Conservation (phyloP, 2,113 vertebrate species). For the Tetrax tetrax region DNA sequence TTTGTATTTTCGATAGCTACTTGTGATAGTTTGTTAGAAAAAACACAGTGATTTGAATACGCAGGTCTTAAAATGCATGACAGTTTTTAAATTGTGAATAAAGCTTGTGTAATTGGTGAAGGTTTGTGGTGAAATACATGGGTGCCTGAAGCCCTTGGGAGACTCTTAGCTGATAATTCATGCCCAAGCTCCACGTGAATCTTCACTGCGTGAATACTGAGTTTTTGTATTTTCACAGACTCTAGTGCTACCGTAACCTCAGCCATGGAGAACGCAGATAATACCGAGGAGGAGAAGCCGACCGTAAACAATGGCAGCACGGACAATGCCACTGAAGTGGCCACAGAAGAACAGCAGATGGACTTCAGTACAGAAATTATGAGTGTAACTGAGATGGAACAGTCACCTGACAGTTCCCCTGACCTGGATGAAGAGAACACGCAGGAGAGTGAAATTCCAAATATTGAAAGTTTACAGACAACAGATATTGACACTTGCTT, state of each 20-base stretch:
- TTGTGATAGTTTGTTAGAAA: neutral
- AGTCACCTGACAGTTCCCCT: slow-evolving; percentile 82
- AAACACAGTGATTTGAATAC: fast-evolving
- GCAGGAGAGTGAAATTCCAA: slow-evolving; percentile 78
- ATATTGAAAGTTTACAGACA: slow-evolving; percentile 63
- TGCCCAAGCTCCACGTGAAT: neutral
- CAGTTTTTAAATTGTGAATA: fast-evolving
- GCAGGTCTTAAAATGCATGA: fast-evolving
- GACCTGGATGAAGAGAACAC: slow-evolving; percentile 80
- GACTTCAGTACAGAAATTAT: slow-evolving; percentile 81
- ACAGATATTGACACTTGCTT: slow-evolving; percentile 76
- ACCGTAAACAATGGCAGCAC: slow-evolving; percentile 41
- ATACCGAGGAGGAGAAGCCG: slow-evolving; percentile 62
- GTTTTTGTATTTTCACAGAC: slow-evolving; percentile 39
- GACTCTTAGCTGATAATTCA: neutral
- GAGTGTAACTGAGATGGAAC: slow-evolving; percentile 83
- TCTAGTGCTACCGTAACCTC: neutral
- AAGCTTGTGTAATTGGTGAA: fast-evolving
- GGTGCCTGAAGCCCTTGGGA: neutral
- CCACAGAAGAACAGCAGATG: slow-evolving; percentile 56
- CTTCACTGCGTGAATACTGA: neutral
- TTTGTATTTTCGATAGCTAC: slow-evolving; percentile 1
- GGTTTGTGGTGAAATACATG: neutral
- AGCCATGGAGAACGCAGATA: slow-evolving; percentile 72
- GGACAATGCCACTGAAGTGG: slow-evolving; percentile 31